Base-by-base conservation (phyloP, 1,140 invertebrate genomes). In the Cotesia glomerata region DNA sequence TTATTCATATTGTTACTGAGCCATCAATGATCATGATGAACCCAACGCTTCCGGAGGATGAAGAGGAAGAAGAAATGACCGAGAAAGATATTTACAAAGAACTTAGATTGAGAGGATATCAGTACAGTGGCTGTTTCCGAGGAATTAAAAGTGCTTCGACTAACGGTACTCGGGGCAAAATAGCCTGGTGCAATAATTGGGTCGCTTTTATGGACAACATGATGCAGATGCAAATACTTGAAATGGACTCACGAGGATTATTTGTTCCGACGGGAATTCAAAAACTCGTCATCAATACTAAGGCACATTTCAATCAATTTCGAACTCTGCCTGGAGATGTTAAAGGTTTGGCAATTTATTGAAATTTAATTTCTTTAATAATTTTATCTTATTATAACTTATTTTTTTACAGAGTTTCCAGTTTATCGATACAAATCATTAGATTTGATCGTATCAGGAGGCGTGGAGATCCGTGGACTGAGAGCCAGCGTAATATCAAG, bases 131-230 rank as follows among this genome's bases (percentile, higher is more conserved):
- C 34, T 80, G 91, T 0, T 98, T 97, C 87, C 89, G 91, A 75
- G 91, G 90, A 13, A 81, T 93, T 11, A 82, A 88, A n/a, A 85
- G 88, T 78, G 83, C 79, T 80, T 90, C 84, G 2, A 84, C 85
- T 3, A 86, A 88, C 72, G 89, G 86, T 32, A 76, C 72, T 0
- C 81, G 77, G n/a, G 93, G 91, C 18, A 82, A 81, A 18, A 83
- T 92, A 0, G 74, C 77, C 36, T 96, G 95, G 95, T 85, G 86
- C 13, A 92, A 93, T 77, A 97, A 97, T 82, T 98, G 95, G 95
- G 91, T 97, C 0, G 90, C 95, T 0, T 98, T 97, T 83, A 91
- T 98, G 89, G 97, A 98, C 83, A 95, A 93, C 14, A 94, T 98
- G 91, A 85, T 98, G 14, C 97, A 98, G 82, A 91, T 97, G 74